phyloP scores from a whole-genome alignment of 2,113 vertebrate genomes.

The Scartelaos histophorus region DNA sequence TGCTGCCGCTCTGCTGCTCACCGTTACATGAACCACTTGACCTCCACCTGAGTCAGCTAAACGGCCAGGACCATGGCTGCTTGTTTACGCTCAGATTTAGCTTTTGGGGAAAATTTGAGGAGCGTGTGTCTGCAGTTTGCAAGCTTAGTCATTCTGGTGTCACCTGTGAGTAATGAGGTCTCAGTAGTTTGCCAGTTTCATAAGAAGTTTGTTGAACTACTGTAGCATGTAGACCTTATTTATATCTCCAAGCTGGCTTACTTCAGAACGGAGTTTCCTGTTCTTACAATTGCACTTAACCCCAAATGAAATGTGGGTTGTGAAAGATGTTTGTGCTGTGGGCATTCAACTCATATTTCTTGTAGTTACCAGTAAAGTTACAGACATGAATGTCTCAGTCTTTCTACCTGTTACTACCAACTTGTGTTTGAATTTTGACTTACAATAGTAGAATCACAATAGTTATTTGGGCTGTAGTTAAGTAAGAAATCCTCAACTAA shows the following conservation, averaged over 20 bases:
- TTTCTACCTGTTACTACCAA: background rate
- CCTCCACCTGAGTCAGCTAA: slow-evolving; percentile 58
- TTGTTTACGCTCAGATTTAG: background rate
- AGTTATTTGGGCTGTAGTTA: no score
- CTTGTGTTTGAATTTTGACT: background rate
- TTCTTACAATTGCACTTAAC: background rate
- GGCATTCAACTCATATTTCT: no score
- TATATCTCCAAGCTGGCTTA: background rate
- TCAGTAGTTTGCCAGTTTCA: background rate
- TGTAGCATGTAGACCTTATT: background rate
- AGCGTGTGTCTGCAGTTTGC: slow-evolving; percentile 10
- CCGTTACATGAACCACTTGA: slow-evolving; percentile 48
- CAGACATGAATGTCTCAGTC: background rate
- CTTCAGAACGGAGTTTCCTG: background rate
- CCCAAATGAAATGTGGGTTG: no score
- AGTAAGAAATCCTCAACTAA: no score
- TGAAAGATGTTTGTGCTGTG: no score
- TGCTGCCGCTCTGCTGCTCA: slow-evolving; percentile 45
- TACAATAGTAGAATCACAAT: background rate
- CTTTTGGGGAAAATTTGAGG: background rate
- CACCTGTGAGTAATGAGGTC: slow-evolving; percentile 1
- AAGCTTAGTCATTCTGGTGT: slow-evolving; percentile 4
- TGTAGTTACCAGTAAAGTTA: no score
- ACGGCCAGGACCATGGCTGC: slow-evolving; percentile 4
- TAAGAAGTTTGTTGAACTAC: background rate